Evolutionary conservation across 92 coral and sea anemone species (phyloP).

Genomic region (Palythoa caribaeorum): DNA sequence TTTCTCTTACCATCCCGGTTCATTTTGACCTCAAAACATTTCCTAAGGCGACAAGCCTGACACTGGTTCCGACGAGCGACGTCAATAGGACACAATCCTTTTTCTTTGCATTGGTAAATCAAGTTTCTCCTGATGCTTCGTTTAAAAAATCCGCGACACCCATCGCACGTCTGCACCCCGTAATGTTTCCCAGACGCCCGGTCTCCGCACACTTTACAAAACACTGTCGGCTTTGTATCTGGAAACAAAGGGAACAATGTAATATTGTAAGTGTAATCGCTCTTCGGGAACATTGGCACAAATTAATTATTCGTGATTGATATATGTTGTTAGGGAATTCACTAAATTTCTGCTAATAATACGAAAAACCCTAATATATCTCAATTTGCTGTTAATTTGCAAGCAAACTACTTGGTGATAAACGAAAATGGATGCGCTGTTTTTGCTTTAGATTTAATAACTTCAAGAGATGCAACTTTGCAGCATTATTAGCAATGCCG

Average conservation of each 20-base stretch:
- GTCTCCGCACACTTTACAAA: conserved; percentile 96
- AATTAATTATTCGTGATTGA: background rate
- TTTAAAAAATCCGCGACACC: conserved; percentile 97
- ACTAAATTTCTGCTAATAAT: background rate
- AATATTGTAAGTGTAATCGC: conserved; percentile 38
- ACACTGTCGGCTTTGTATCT: conserved; percentile 79
- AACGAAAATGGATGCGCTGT: background rate
- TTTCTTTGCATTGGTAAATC: conserved; percentile 91
- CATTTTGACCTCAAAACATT: conserved; percentile 95
- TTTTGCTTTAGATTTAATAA: background rate
- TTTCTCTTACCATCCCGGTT: conserved; percentile 94
- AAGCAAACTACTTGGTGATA: background rate
- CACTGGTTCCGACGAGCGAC: conserved; percentile 97
- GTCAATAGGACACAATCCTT: conserved; percentile 92
- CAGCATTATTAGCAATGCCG: conserved; percentile 46
- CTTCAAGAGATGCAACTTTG: conserved; percentile 6
- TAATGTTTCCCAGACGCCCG: conserved; percentile 97
- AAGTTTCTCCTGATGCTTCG: conserved; percentile 91
- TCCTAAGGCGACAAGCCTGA: conserved; percentile 90
- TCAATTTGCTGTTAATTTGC: background rate
- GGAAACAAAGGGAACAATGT: conserved; percentile 32
- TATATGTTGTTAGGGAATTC: background rate
- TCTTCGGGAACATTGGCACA: background rate
- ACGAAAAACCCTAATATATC: background rate
- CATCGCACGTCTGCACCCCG: conserved; percentile 95